phyloP scores from a whole-genome alignment of 2,888 invertebrate genomes.

The Dasysyrphus tricinctus region DNA sequence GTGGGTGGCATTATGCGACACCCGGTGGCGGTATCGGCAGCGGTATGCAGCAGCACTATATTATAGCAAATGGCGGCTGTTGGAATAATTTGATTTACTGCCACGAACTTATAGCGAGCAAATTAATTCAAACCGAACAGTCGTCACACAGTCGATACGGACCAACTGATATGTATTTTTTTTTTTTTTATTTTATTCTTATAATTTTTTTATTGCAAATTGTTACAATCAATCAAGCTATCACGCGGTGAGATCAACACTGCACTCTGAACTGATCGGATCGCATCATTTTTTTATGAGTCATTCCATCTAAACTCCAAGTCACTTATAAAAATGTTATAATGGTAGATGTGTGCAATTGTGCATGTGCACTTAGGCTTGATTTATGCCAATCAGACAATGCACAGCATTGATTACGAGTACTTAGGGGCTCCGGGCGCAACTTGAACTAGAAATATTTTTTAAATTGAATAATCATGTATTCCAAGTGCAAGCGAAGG shows the following conservation, averaged over 20 bases:
- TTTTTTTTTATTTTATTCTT: constrained; percentile 7
- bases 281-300: constrained; percentile 54
- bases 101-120: constrained; percentile 21
- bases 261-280: constrained; percentile 42
- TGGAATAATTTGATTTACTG: constrained; percentile 27
- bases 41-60: not conserved
- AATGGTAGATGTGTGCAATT: not conserved
- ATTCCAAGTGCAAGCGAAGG: constrained; percentile 45
- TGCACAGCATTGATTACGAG: constrained; percentile 44
- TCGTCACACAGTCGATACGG: not conserved
- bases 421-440: constrained; percentile 28
- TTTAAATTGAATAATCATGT: constrained; percentile 41
- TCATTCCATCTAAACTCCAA: constrained; percentile 38
- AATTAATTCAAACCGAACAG: constrained; percentile 29
- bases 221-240: constrained; percentile 65
- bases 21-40: not conserved
- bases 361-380: constrained; percentile 42
- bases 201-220: constrained; percentile 49
- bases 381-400: constrained; percentile 53
- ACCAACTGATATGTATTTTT: not conserved
- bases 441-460: constrained; percentile 54
- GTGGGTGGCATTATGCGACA: constrained; percentile 51
- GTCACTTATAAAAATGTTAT: not conserved
- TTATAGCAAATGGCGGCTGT: constrained; percentile 13
- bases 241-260: constrained; percentile 67